These are phyloP conservation scores for Menidia beryllina DNA, from an alignment of 2,113 vertebrate species.

Conservation along the genomic window DNA sequence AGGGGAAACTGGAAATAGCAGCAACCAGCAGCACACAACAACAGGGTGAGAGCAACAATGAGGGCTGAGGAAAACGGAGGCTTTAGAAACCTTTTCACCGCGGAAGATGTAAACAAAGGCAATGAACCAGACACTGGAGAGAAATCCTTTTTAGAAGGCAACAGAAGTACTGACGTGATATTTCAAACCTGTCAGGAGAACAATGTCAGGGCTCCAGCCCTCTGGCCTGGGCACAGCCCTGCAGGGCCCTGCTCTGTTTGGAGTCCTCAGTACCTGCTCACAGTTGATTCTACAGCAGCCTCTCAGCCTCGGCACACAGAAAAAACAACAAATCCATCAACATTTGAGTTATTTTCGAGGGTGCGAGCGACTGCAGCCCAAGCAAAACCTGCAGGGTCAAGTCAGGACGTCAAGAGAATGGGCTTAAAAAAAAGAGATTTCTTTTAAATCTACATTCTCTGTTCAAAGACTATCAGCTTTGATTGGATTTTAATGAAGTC, in stretches of 20 bases:
- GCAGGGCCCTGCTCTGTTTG: not conserved
- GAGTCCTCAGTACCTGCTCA: slow-evolving; percentile 3
- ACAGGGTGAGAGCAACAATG: slow-evolving; percentile 54
- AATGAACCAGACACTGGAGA: slow-evolving; percentile 35
- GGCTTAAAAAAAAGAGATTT: slow-evolving; percentile 12
- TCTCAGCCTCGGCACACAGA: not conserved
- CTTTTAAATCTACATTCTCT: slow-evolving; percentile 37
- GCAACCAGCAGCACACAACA: slow-evolving; percentile 40
- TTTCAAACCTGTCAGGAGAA: slow-evolving; percentile 54
- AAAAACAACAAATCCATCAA: slow-evolving; percentile 22
- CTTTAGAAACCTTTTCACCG: slow-evolving; percentile 22
- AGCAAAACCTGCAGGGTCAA: not conserved
- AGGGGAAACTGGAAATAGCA: slow-evolving; percentile 61
- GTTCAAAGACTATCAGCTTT: slow-evolving; percentile 32
- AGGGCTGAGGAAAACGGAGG: not conserved
- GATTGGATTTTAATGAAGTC: slow-evolving; percentile 45
- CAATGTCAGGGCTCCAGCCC: slow-evolving; percentile 28
- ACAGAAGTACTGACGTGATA: slow-evolving; percentile 37
- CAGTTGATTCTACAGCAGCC: slow-evolving; percentile 6
- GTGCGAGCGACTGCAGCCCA: not conserved
- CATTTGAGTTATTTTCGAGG: not conserved
- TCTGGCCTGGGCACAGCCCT: not conserved
- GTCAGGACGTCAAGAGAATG: slow-evolving; percentile 13
- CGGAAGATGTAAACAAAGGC: slow-evolving; percentile 53
- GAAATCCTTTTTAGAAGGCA: slow-evolving; percentile 45